These are phyloP conservation scores for Camponotus vicinus DNA, from an alignment of 1,140 invertebrate species.

Conservation along the genomic window DNA sequence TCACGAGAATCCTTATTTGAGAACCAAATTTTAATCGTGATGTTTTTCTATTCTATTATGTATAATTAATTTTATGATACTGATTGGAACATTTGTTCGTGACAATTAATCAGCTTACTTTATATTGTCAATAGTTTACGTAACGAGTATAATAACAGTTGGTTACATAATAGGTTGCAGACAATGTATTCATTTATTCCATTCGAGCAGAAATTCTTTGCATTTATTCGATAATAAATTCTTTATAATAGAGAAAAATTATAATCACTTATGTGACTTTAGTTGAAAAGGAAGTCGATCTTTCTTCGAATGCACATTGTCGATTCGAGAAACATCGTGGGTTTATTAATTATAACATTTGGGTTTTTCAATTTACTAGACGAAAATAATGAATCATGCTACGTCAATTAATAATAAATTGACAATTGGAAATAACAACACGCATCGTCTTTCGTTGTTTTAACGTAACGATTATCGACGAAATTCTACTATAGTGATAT, in stretches of 20 bases:
- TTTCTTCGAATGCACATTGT: slow-evolving; percentile 3
- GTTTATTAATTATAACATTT: too few species aligned
- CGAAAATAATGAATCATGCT: background rate
- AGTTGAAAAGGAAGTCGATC: background rate
- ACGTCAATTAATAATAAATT: slow-evolving; percentile 2
- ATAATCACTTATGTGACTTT: background rate
- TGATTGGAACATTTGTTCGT: too few species aligned
- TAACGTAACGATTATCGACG: background rate
- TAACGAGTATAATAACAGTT: too few species aligned
- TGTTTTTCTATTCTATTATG: too few species aligned
- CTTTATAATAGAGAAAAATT: background rate
- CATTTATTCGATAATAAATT: too few species aligned
- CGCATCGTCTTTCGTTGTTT: background rate
- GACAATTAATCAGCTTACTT: too few species aligned
- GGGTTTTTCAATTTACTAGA: background rate
- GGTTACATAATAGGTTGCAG: too few species aligned
- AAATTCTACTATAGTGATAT: background rate
- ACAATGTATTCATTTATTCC: background rate
- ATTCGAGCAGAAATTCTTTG: background rate
- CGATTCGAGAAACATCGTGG: background rate
- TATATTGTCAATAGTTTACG: too few species aligned
- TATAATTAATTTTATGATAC: too few species aligned
- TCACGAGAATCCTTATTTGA: too few species aligned
- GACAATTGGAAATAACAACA: slow-evolving; percentile 24
- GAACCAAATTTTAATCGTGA: too few species aligned